Conservation (phyloP, 2,888 invertebrate genomes). For the Panorpa germanica region DNA sequence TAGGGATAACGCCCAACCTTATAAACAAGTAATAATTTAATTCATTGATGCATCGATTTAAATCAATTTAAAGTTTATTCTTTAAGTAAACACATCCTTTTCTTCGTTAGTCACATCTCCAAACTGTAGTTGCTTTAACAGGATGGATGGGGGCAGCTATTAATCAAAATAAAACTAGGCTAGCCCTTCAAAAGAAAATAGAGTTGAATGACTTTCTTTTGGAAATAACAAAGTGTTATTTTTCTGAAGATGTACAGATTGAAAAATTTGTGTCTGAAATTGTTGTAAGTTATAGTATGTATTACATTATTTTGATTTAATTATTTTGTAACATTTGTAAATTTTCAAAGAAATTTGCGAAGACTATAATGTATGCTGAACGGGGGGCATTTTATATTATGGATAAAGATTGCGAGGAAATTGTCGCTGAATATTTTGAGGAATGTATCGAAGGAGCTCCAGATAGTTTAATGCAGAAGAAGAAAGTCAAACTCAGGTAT, state of each 20-base stretch:
- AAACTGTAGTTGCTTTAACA: constrained; percentile 11
- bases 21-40: constrained; percentile 21
- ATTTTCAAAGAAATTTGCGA: constrained; percentile 30
- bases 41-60: constrained; percentile 3
- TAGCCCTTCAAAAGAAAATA: constrained; percentile 22
- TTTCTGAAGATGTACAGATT: constrained; percentile 31
- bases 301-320: constrained; percentile 1
- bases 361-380: constrained; percentile 34
- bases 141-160: constrained; percentile 30
- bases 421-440: constrained; percentile 37
- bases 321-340: too few relatives aligned
- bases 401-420: constrained; percentile 25
- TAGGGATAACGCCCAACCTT: constrained; percentile 23
- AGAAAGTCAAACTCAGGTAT: constrained; percentile 31
- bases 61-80: not conserved
- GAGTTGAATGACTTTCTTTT: constrained; percentile 23
- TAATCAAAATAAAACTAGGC: constrained; percentile 22
- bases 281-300: constrained; percentile 24
- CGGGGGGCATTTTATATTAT: constrained; percentile 35
- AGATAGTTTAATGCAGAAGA: constrained; percentile 26
- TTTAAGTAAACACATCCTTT: constrained; percentile 17
- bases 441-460: constrained; percentile 29
- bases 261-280: constrained; percentile 40
- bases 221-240: constrained; percentile 22
- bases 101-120: constrained; percentile 8